Base-by-base conservation (phyloP, 2,113 vertebrate species). In the Odontesthes bonariensis region DNA sequence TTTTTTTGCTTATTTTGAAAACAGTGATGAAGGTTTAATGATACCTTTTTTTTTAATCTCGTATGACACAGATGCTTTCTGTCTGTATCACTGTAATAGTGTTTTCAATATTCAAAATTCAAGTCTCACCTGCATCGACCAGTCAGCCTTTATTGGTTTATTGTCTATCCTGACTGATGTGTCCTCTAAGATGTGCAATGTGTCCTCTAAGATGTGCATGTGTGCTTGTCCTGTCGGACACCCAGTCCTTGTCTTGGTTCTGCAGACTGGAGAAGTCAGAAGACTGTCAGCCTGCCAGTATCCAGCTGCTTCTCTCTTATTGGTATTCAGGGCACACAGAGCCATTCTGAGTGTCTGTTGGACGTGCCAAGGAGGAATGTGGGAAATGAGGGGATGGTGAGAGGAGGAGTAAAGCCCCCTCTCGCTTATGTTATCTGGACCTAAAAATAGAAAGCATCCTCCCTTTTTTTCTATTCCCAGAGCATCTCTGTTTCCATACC, bases 301-400 rank as follows among this genome's bases (percentile, higher is more conserved):
- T 88, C 85, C 90, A 91, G 88, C 86, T 91, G 89, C 87, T 87
- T 86, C 58, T 61, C 52, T 84, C 89, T 84, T 82, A 92, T 93
- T 92, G 89, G 84, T 89, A 93, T 91, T 91, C 91, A 13, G 83
- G 74, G 73, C 88, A 90, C 86, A 86, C 42, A 23, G 46, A 77
- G 65, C 31, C 27, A 9, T 85, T 74, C 86, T 81, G 79, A 80
- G 87, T 75, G 81, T 86, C 81, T 91, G 82, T 82, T 85, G 83
- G 89, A 92, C 84, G 91, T 91, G 90, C 86, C 87, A 86, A 89
- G 86, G 91, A 89, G 89, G 90, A 86, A 87, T 85, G 83, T 91
- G 77, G 82, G 77, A 83, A 82, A 86, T 52, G 70, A 75, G 77
- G 75, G 73, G 84, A 85, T 81, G 40, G 59, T 57, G 79, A 81